Evolutionary conservation across 1,140 invertebrate genomes (phyloP), one percentile per base, ranked within the genome.

Genomic region (Cryptotermes secundus): DNA sequence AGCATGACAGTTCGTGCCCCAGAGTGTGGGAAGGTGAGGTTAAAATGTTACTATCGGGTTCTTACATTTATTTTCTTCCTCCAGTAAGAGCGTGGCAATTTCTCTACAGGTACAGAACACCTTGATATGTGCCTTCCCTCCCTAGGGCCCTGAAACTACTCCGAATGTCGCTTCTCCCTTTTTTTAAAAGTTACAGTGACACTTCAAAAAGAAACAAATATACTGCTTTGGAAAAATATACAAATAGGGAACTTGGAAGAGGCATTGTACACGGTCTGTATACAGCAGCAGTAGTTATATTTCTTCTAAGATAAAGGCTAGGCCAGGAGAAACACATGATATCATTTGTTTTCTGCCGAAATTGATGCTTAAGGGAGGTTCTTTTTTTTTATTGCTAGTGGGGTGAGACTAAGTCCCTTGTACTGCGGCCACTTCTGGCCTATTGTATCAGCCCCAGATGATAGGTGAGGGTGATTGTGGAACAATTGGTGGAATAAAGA

Each of bases 1-100:
- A 3, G 59, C 59, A 7, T 26, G 59, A 72, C 6, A 14, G n/a
- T 72, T 72, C 59, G 26, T 72, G 59, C 59, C 9, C n/a, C 4
- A 72, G 14, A 6, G 26, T 49, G 59, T 72, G 59, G 59, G 59
- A 6, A 14, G 59, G 4, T 26, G 59, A 72, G 59, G 59, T 72
- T 72, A 72, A 72, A 72, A 72, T 72, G 59, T 72, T 31, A 12
- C 59, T 72, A 72, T 72, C 59, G 31, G 59, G 59, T 72, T 72
- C 59, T 72, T 72, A 6, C n/a, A 26, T 72, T 72, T 72, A 72
- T 72, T 72, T 72, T 72, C 4, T 38, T 38, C 7, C 14, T 72
- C 19, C 59, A 72, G 59, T 31, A 72, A 72, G 9, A 16, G 59
- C n/a, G 59, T 72, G 59, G 59, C 59, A 72, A 72, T 72, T 72